Conservation (phyloP, 2,113 vertebrate genomes). For the Galbula dea region DNA sequence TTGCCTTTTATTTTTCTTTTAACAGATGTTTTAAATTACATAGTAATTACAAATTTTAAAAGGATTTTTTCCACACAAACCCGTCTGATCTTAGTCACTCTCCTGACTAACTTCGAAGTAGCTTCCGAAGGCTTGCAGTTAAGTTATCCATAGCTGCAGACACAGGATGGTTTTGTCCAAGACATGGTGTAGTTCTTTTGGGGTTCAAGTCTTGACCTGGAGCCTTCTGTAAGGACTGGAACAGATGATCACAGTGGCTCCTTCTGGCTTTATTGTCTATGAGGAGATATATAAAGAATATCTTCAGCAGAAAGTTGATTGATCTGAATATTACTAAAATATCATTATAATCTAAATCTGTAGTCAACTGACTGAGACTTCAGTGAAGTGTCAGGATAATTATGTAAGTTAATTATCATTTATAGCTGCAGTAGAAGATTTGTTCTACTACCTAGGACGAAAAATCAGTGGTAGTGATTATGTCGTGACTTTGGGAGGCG, state of each 20-base stretch:
- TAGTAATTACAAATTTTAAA: slow-evolving; percentile 32
- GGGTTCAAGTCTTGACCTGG: background rate
- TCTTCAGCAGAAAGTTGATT: background rate
- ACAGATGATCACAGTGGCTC: background rate
- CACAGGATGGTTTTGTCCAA: background rate
- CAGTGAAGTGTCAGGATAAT: background rate
- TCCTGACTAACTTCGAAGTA: background rate
- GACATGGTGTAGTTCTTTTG: background rate
- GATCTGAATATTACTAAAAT: background rate
- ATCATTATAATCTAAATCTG: background rate
- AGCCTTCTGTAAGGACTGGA: background rate
- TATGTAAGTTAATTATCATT: background rate
- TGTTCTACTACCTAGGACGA: background rate
- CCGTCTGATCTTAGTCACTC: background rate
- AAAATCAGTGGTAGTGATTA: background rate
- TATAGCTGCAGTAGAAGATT: background rate
- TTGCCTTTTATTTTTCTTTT: slow-evolving; percentile 31
- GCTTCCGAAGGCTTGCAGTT: background rate
- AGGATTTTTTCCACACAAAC: background rate
- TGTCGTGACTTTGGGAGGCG: rapidly evolving
- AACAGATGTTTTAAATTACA: slow-evolving; percentile 41
- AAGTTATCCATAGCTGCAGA: background rate
- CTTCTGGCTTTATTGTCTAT: background rate
- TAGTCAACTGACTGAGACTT: background rate
- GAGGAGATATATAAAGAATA: background rate